Evolutionary conservation across 2,797 vertebrate genomes (phyloP).

Genomic region (Amphiprion clarkii): DNA sequence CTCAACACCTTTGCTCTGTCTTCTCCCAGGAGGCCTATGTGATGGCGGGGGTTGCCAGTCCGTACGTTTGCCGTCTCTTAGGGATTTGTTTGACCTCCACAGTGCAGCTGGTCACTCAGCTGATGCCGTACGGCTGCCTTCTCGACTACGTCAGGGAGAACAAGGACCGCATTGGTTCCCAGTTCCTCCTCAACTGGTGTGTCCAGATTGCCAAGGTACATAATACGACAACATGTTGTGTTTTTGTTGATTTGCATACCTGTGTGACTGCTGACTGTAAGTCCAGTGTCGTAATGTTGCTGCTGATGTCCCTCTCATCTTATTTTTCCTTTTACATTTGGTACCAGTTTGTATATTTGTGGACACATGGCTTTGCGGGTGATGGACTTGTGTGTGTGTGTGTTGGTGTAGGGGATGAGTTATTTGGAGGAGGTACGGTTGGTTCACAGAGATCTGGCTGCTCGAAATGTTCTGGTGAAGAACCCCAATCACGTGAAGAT

Average conservation of each 20-base stretch:
- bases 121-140: conserved; percentile 99
- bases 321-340: conserved; percentile 42
- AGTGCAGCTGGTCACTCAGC: conserved; percentile 97
- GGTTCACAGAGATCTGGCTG: conserved; percentile 95
- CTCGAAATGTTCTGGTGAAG: conserved; percentile 96
- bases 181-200: conserved; percentile 98
- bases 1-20: background rate
- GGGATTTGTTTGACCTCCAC: conserved; percentile 98
- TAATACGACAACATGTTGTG: background rate
- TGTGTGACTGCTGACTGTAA: background rate
- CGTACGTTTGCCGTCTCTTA: conserved; percentile 94
- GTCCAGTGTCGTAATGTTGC: background rate
- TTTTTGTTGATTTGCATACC: background rate
- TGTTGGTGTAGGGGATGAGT: conserved; percentile 91
- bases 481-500: conserved; percentile 98
- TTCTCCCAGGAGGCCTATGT: conserved; percentile 93
- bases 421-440: conserved; percentile 96
- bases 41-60: conserved; percentile 96
- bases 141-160: conserved; percentile 97
- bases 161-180: conserved; percentile 93
- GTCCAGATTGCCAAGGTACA: conserved; percentile 98
- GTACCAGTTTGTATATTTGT: conserved; percentile 47
- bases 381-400: conserved; percentile 37
- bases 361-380: conserved; percentile 33
- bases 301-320: conserved; percentile 25